Evolutionary conservation across 2,797 vertebrate species (phyloP), one percentile per base, ranked within the genome.

Genomic region (Darevskia mixta): DNA sequence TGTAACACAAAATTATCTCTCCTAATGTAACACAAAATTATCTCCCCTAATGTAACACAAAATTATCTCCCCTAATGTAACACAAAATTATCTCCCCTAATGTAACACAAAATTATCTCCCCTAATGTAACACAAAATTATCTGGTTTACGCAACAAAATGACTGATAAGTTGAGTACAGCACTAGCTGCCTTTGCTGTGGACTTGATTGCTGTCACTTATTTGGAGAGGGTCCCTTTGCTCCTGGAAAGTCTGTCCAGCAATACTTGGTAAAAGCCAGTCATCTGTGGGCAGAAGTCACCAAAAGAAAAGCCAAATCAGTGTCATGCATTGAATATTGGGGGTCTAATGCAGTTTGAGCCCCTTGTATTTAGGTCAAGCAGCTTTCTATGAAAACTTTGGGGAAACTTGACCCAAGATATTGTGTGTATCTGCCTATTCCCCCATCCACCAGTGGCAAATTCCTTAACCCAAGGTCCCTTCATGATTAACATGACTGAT

Each of bases 201-300:
- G 64, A 11, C 90, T 27, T 38, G 67, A 82, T 25, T 83, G 20
- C 58, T 73, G 49, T 96, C 93, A 96, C 82, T 97, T 96, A 82
- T 91, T 95, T 87, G 93, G 90, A 82, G 93, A 69, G 89, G 91
- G 97, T 64, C 83, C 93, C 92, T 97, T 97, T 13, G 95, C 97
- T 96, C 95, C 97, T 94, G 98, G 96, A 94, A 94, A 99, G 10
- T 92, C 96, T 96, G 94, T 98, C 97, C 95, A 98, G 93, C 89
- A 99, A 96, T 90, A 98, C 97, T 82, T 96, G 94, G 93, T 99
- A 98, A 71, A 98, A 97, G 85, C 92, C 89, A 32, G 97, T 95
- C 98, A 99, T 98, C 98, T 99, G 96, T 78, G 93, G 92, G 92
- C 95, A 1, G 94, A 0, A 93, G 93, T 2, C 87, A 88, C 17